phyloP scores from a whole-genome alignment of 2,888 invertebrate species.

The Vanessa cardui region DNA sequence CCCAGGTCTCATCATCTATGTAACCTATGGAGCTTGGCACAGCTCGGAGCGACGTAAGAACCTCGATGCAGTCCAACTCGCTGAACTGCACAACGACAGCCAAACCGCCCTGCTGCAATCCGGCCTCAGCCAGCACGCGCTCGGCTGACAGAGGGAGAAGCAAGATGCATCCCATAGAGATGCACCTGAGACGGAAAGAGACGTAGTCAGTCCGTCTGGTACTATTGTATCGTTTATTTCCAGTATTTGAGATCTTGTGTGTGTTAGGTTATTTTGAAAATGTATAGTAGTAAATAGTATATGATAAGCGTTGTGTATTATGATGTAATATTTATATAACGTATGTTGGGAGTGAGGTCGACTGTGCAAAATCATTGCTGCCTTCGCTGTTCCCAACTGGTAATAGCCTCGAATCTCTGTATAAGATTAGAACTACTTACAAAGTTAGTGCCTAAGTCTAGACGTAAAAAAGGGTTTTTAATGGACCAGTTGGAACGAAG shows the following conservation, averaged over 20 bases:
- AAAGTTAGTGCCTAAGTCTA: too few species aligned
- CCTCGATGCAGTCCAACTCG: conserved; percentile 55
- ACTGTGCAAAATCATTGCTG: too few species aligned
- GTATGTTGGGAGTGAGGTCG: too few species aligned
- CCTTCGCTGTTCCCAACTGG: too few species aligned
- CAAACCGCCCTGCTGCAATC: conserved; percentile 62
- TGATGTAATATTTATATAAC: too few species aligned
- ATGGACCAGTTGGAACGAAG: too few species aligned
- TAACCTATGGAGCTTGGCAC: conserved; percentile 88
- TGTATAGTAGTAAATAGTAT: too few species aligned
- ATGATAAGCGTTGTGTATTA: too few species aligned
- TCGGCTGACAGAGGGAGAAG: conserved; percentile 59
- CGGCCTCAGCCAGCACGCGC: conserved; percentile 54
- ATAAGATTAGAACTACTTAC: too few species aligned
- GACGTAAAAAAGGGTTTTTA: too few species aligned
- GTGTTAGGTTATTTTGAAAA: neutral
- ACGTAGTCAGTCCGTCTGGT: conserved; percentile 55
- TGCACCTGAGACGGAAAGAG: conserved; percentile 12
- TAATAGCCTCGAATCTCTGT: too few species aligned
- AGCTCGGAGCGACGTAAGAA: conserved; percentile 79
- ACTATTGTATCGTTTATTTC: conserved; percentile 70
- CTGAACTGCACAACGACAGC: conserved; percentile 68
- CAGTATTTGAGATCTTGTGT: conserved; percentile 55
- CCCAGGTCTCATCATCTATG: conserved; percentile 88
- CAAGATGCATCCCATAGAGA: neutral